Base-by-base conservation (phyloP, 1,140 invertebrate species). In the Drosophila guanche region DNA sequence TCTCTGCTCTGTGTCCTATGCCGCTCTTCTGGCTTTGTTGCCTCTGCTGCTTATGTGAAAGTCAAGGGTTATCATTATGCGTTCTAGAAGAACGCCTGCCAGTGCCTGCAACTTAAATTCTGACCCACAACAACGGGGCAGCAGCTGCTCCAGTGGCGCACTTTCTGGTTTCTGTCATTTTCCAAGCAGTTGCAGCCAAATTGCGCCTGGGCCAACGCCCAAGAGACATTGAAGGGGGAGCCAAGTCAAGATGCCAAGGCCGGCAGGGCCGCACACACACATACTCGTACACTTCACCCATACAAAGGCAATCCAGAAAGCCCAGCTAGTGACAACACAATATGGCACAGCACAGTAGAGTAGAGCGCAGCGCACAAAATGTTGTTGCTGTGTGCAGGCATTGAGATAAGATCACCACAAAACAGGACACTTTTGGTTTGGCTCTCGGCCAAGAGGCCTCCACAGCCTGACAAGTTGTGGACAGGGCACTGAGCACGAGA, bases 51-150 rank as follows among this genome's bases (percentile, higher is more conserved):
- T 65, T 83, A 79, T 79, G 79, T 57, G 80, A 85, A 72, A 79
- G 62, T 84, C 72, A 85, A 85, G 76, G 72, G 80, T 85, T 85
- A 84, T 76, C 80, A 85, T 84, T 79, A 83, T 84, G 75, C 61
- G 79, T 57, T 58, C 55, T 56, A 60, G 79, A 76, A 37, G 33
- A 12, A 4, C 33, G 33, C 33, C 33, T 37, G 8, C 33, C 33
- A 71, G 65, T 40, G 50, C 37, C 42, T 63, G 54, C 50, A 71
- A 59, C 56, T 79, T 71, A 80, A 76, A 80, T 68, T 68, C 63
- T 69, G 66, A 69, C 66, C 66, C 66, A 69, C 66, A 68, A 69
- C 66, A 69, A 69, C 62, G 63, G 61, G 69, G 51, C 51, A 74
- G 40, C 70, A 74, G 46, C 69, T 72, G 69, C 62, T 58, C 1